Conservation (phyloP, 64 coral and sea anemone species). For the Montipora foliosa region DNA sequence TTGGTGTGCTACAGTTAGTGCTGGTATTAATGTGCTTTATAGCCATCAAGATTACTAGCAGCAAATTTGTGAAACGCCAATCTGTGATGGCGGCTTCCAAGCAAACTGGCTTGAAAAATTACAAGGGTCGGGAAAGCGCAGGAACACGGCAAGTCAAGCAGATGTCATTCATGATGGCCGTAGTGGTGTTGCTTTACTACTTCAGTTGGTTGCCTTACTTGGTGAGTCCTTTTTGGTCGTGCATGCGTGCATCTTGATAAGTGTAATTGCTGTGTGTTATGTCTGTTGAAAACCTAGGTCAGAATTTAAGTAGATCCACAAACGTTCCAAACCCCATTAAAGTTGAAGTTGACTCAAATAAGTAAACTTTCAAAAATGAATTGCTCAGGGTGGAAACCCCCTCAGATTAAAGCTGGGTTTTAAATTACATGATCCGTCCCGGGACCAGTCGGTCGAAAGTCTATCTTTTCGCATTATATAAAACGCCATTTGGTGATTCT, state of each 20-base stretch:
- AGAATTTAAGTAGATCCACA: too few relatives aligned
- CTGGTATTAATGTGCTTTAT: conserved; percentile 87
- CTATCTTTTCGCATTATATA: too few relatives aligned
- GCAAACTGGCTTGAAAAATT: conserved; percentile 49
- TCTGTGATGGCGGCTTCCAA: conserved; percentile 72
- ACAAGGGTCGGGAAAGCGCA: conserved; percentile 51
- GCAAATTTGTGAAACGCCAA: conserved; percentile 88
- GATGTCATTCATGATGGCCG: conserved; percentile 75
- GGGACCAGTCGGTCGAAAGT: too few relatives aligned
- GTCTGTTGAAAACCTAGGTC: background rate
- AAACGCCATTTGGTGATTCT: too few relatives aligned
- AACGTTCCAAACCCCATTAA: too few relatives aligned
- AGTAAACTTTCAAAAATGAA: too few relatives aligned
- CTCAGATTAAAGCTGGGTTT: too few relatives aligned
- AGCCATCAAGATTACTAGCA: conserved; percentile 83
- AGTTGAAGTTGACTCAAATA: too few relatives aligned
- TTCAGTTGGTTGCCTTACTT: conserved; percentile 95
- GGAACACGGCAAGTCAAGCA: conserved; percentile 87
- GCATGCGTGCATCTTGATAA: background rate
- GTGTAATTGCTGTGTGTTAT: background rate
- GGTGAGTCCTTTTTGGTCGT: conserved; percentile 61
- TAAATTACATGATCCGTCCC: too few relatives aligned
- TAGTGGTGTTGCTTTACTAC: conserved; percentile 86
- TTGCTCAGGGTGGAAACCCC: too few relatives aligned
- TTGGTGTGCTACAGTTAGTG: conserved; percentile 80